Conservation (phyloP, 1,140 invertebrate genomes). For the Aphidius gifuensis region DNA sequence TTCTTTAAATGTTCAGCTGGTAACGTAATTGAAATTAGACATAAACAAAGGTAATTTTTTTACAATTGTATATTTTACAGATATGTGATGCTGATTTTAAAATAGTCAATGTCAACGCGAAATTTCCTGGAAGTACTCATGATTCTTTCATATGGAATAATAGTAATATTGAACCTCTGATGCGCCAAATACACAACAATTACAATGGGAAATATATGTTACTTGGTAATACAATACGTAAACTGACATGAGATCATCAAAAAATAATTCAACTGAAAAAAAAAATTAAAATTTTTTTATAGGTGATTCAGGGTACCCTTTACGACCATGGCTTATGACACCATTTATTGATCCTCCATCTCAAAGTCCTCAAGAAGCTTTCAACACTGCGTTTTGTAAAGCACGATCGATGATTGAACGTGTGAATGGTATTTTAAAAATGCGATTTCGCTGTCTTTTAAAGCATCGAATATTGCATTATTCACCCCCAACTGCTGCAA, state of each 20-base stretch:
- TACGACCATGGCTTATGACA: slow-evolving; percentile 46
- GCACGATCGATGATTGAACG: slow-evolving; percentile 42
- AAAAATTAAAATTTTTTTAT: slow-evolving; percentile 8
- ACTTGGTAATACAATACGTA: slow-evolving; percentile 1
- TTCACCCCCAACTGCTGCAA: slow-evolving; percentile 37
- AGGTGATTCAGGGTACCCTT: slow-evolving; percentile 46
- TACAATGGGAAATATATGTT: slow-evolving; percentile 14
- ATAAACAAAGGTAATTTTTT: slow-evolving; percentile 7
- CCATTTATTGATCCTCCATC: slow-evolving; percentile 29
- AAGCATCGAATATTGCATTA: slow-evolving; percentile 44
- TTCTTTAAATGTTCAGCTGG: slow-evolving; percentile 38
- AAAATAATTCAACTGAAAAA: slow-evolving; percentile 8
- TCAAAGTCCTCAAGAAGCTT: slow-evolving; percentile 32
- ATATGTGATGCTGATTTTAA: slow-evolving; percentile 26
- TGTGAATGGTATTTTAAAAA: slow-evolving; percentile 43
- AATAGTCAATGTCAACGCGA: slow-evolving; percentile 32
- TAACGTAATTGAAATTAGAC: slow-evolving; percentile 18
- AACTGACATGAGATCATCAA: not conserved
- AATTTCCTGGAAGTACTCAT: slow-evolving; percentile 29
- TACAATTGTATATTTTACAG: slow-evolving; percentile 18
- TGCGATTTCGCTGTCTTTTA: slow-evolving; percentile 41
- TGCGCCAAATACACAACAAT: slow-evolving; percentile 12
- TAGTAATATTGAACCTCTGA: slow-evolving; percentile 15
- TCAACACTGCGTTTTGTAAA: slow-evolving; percentile 31
- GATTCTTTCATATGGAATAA: slow-evolving; percentile 31